Conservation (phyloP, 1,140 invertebrate genomes). For the Gryllus bimaculatus region DNA sequence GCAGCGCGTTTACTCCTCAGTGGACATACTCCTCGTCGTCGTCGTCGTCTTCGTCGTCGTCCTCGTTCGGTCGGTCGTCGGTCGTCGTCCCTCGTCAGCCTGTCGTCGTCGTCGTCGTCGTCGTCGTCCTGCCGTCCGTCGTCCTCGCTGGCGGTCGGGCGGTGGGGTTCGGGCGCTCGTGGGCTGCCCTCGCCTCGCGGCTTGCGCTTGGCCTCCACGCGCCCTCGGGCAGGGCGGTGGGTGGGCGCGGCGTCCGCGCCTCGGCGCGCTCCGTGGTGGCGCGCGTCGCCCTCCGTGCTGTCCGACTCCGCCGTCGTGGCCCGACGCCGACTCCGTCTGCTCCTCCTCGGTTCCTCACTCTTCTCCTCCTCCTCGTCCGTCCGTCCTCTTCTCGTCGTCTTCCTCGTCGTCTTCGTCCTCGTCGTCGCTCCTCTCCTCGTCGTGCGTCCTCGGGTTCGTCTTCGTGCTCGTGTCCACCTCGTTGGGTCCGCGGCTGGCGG, state of each 20-base stretch:
- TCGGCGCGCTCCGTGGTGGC: not conserved
- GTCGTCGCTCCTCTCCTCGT: not conserved
- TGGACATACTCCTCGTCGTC: not conserved
- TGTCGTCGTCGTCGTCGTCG: not conserved
- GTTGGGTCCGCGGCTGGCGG: not conserved
- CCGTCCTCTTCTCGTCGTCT: not conserved
- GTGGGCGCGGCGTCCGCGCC: too few relatives aligned
- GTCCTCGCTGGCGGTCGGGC: too few relatives aligned
- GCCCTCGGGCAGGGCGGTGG: not conserved
- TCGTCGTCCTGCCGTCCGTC: not conserved
- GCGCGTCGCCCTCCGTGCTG: not conserved
- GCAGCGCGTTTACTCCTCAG: not conserved
- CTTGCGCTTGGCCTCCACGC: not conserved
- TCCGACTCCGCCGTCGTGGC: not conserved
- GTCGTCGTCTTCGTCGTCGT: not conserved
- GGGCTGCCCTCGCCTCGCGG: too few relatives aligned
- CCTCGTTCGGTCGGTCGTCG: not conserved
- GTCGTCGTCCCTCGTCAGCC: not conserved
- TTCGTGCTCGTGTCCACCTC: not conserved
- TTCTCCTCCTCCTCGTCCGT: not conserved
- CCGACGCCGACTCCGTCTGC: not conserved
- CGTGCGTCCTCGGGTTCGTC: not conserved
- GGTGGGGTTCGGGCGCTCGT: too few relatives aligned
- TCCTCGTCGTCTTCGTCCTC: not conserved
- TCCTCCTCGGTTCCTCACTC: not conserved